Evolutionary conservation across 2,797 vertebrate species (phyloP).

Genomic region (Knipowitschia caucasica): DNA sequence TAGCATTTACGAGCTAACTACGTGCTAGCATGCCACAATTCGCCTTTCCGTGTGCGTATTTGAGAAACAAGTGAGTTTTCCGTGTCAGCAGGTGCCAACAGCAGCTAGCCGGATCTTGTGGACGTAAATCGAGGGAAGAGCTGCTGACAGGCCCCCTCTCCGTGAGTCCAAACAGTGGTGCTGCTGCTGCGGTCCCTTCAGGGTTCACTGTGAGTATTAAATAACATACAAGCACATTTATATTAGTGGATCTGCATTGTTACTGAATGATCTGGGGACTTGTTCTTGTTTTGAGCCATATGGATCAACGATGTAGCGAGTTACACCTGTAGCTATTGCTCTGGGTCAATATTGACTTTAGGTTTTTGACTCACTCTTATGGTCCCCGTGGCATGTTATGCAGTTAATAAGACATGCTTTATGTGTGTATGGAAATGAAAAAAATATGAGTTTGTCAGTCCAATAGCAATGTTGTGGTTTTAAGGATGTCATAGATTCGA

Average conservation of each 20-base stretch:
- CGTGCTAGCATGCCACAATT: conserved; percentile 62
- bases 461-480: too few species aligned
- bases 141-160: conserved; percentile 32
- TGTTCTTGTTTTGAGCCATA: neutral
- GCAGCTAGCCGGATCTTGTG: conserved; percentile 27
- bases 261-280: too few species aligned
- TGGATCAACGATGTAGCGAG: neutral
- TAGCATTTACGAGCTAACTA: conserved; percentile 55
- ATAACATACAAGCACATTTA: neutral
- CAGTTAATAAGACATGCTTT: too few species aligned
- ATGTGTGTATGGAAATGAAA: too few species aligned
- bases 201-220: conserved; percentile 40
- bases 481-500: too few species aligned
- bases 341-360: neutral
- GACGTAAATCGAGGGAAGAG: conserved; percentile 37
- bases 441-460: too few species aligned
- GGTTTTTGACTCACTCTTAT: too few species aligned
- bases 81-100: conserved; percentile 35
- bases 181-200: conserved; percentile 34
- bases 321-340: conserved; percentile 5
- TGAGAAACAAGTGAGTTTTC: conserved; percentile 45
- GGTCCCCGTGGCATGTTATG: too few species aligned
- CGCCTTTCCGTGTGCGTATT: conserved; percentile 48
- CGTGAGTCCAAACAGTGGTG: conserved; percentile 41
- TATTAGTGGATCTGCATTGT: neutral